phyloP scores from a whole-genome alignment of 2,888 invertebrate species.

The Lycaena phlaeas region DNA sequence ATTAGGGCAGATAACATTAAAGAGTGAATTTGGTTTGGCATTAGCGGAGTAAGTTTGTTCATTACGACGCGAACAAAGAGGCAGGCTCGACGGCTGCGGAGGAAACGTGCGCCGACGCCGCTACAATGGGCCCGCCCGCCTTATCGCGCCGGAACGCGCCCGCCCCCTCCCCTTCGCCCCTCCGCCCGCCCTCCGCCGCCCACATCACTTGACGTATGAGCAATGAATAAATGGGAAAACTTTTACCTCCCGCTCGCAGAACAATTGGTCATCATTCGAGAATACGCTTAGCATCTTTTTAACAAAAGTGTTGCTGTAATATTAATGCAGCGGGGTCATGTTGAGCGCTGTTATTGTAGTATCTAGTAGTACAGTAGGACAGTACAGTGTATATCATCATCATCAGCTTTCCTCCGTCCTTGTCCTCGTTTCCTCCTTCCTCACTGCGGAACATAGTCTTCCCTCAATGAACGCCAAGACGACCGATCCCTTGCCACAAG shows the following conservation, averaged over 20 bases:
- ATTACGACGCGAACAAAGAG: constrained; percentile 64
- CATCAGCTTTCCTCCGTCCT: too few relatives aligned
- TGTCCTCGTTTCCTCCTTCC: too few relatives aligned
- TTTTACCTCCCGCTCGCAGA: constrained; percentile 57
- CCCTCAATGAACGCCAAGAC: too few relatives aligned
- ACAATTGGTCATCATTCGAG: constrained; percentile 68
- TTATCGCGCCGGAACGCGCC: constrained; percentile 67
- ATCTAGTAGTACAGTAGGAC: too few relatives aligned
- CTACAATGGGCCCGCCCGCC: constrained; percentile 60
- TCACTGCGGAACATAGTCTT: too few relatives aligned
- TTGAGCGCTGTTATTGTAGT: too few relatives aligned
- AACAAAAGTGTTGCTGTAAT: constrained; percentile 10
- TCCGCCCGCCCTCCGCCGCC: constrained; percentile 19
- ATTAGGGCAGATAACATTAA: constrained; percentile 48
- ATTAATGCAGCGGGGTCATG: too few relatives aligned
- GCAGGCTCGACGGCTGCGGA: constrained; percentile 64
- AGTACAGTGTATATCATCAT: too few relatives aligned
- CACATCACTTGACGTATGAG: constrained; percentile 54
- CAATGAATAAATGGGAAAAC: constrained; percentile 71
- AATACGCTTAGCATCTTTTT: constrained; percentile 29
- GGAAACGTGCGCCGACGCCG: constrained; percentile 72
- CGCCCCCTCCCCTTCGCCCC: constrained; percentile 22
- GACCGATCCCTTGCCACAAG: too few relatives aligned
- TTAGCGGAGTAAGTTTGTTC: constrained; percentile 72
- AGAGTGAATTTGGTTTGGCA: constrained; percentile 53